phyloP scores from a whole-genome alignment of 2,888 invertebrate species.

The Hanleya hanleyi region DNA sequence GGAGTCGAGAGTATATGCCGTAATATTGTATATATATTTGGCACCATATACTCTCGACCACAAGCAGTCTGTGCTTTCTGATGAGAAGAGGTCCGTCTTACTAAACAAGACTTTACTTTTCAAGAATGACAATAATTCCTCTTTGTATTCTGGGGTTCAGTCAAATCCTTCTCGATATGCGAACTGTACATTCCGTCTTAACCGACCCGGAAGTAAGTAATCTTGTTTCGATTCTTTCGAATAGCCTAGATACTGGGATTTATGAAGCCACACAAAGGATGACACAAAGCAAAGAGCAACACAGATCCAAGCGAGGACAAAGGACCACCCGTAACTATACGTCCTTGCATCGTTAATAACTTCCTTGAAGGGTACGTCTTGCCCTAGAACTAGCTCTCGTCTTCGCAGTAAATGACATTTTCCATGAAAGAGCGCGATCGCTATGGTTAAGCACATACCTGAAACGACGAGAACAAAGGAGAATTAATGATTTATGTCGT shows the following conservation, averaged over 20 bases:
- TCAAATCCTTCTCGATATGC: constrained; percentile 1
- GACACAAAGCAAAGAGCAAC: constrained; percentile 57
- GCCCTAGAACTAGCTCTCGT: constrained; percentile 48
- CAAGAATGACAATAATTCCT: too few relatives aligned
- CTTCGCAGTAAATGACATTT: constrained; percentile 59
- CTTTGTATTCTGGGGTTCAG: too few relatives aligned
- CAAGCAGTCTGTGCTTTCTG: too few relatives aligned
- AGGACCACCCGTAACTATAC: constrained; percentile 64
- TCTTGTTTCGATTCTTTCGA: constrained; percentile 2
- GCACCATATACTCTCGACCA: too few relatives aligned
- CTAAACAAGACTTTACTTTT: too few relatives aligned
- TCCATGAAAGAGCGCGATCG: constrained; percentile 62
- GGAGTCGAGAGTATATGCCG: too few relatives aligned
- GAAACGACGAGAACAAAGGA: constrained; percentile 16
- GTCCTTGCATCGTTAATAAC: constrained; percentile 45
- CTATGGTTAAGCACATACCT: constrained; percentile 54
- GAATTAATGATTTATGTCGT: background rate
- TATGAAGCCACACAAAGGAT: constrained; percentile 60
- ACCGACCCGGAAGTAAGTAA: background rate
- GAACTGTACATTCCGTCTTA: background rate
- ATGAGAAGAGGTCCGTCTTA: too few relatives aligned
- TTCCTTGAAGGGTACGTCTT: constrained; percentile 53
- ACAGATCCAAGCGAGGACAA: constrained; percentile 66
- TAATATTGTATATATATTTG: too few relatives aligned
- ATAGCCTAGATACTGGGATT: constrained; percentile 48